Evolutionary conservation across 2,888 invertebrate genomes (phyloP), one percentile per base, ranked within the genome.

Genomic region (Nineta flava): DNA sequence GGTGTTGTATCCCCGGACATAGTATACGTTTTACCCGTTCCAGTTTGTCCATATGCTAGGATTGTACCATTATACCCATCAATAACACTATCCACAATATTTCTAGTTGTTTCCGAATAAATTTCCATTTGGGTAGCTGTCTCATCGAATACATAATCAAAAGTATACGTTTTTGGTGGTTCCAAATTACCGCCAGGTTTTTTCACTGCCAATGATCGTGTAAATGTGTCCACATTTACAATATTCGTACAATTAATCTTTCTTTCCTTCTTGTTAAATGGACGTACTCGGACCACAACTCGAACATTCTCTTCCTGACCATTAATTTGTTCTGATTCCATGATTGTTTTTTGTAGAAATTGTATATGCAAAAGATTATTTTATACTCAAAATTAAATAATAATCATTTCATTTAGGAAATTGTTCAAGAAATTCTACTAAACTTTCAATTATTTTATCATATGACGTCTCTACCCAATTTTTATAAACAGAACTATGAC

Each of bases 21-120:
- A 0, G 99, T 99, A 66, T 86, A 97, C 0, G 99, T 99, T 72
- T 99, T 99, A 9, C 99, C 99, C 0, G 97, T 99, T 15, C 99
- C 97, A 0, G 90, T 90, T 70, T 90, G 90, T 0, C 90, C 90
- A 61, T 91, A 91, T 1, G 90, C 90, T 65, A 90, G 80, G 57
- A 91, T 88, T 0, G 85, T 87, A 54, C 96, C 97, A 71, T 99
- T 99, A 70, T 95, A 99, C 0, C 97, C 96, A 59, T 87, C 86
- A 9, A 99, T 73, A 2, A 96, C 95, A 67, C 94, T 93, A 55
- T 96, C 93, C 4, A 99, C 93, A 56, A 99, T 94, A 0, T 96
- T 96, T 48, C 93, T 79, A 0, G 97, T 97, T 1, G 95, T 91
- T 61, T 92, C 83, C 57, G 96, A 87, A 71, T 99, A 99, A 48